These are phyloP conservation scores for Molossus alvarezi DNA, from an alignment of 2,797 vertebrate genomes.

Conservation along the genomic window DNA sequence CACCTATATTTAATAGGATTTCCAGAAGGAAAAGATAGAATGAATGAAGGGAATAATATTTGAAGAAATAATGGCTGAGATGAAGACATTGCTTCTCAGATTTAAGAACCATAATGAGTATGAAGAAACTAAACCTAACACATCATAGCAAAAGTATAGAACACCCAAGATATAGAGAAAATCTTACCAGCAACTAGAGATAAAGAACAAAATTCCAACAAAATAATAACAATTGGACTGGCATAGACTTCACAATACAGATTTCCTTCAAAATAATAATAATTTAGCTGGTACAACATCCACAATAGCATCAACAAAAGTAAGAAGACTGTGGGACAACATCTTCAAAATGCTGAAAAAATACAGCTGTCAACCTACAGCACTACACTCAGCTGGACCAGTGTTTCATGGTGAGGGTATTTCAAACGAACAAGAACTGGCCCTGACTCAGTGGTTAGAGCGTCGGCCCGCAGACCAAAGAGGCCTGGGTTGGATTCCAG, in stretches of 20 bases:
- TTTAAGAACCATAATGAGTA: not conserved
- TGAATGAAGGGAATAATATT: not conserved
- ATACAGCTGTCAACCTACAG: not conserved
- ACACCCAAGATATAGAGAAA: not conserved
- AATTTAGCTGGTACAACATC: not conserved
- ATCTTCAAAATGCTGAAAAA: not conserved
- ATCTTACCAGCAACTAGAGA: not conserved
- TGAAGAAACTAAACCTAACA: constrained; percentile 16
- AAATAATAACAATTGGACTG: not conserved
- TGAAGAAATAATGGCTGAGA: not conserved
- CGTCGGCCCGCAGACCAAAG: no score
- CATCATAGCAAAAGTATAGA: not conserved
- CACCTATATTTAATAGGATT: not conserved
- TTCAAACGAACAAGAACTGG: not conserved
- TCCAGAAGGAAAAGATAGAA: not conserved
- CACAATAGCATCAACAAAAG: not conserved
- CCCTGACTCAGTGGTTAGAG: no score
- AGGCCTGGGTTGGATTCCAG: no score
- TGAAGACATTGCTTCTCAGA: not conserved
- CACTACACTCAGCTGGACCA: not conserved
- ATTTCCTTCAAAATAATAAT: not conserved
- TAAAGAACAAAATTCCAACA: not conserved
- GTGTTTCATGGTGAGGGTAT: not conserved
- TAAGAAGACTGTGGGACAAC: not conserved
- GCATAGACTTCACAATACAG: not conserved